Evolutionary conservation across 2,888 invertebrate species (phyloP).

Genomic region (Philereme transversata): DNA sequence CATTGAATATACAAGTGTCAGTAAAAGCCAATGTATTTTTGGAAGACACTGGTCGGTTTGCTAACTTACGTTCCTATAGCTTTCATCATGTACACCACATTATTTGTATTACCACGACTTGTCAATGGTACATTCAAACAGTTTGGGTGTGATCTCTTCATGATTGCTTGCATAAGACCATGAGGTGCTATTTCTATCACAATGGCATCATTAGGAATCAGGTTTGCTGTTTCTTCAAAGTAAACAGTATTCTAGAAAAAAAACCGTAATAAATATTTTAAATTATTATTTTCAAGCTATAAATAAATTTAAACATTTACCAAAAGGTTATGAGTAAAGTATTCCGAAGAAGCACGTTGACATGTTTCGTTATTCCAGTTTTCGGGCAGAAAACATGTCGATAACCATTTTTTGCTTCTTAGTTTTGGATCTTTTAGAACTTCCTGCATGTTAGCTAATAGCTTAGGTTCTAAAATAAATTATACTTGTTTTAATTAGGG

Average conservation of each 20-base stretch:
- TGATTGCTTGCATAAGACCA: constrained; percentile 91
- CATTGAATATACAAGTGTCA: no score
- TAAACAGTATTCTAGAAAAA: constrained; percentile 78
- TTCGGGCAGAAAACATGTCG: constrained; percentile 87
- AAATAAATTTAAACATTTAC: constrained; percentile 49
- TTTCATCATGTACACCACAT: constrained; percentile 74
- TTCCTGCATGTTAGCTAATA: constrained; percentile 82
- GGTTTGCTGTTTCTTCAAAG: constrained; percentile 89
- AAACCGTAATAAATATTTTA: background rate
- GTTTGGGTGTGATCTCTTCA: constrained; percentile 87
- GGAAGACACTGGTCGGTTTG: background rate
- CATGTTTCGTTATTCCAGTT: constrained; percentile 86
- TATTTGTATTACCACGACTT: constrained; percentile 85
- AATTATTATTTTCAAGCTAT: no score
- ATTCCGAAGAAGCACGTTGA: constrained; percentile 89
- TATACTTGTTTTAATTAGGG: background rate
- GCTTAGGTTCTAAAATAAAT: constrained; percentile 74
- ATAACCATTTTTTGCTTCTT: constrained; percentile 90
- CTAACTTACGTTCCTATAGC: constrained; percentile 77
- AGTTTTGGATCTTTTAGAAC: constrained; percentile 85
- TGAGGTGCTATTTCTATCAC: constrained; percentile 94
- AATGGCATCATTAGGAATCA: constrained; percentile 90
- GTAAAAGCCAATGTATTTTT: no score
- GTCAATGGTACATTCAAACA: constrained; percentile 88
- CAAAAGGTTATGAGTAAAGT: constrained; percentile 91